A percentile compares a stretch with the other conserved stretches of the same genome.
Evolutionary conservation across 2,113 vertebrate species (phyloP).

Genomic region (Dissostichus mawsoni): DNA sequence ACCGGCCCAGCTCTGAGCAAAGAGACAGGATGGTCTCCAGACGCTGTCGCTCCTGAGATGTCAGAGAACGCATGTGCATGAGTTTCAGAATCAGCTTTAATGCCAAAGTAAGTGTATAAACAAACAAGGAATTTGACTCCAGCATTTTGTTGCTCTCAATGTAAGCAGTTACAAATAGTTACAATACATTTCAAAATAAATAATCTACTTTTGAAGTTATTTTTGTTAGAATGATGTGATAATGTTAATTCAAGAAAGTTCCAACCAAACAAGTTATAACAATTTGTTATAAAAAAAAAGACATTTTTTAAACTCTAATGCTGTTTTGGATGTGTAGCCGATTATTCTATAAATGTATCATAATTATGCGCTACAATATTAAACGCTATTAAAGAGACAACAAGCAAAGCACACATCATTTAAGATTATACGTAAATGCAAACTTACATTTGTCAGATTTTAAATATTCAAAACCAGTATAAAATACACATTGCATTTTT

Average conservation of each 20-base stretch:
- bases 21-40: constrained; percentile 95
- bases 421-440: too few species aligned
- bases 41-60: constrained; percentile 91
- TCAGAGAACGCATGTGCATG: neutral
- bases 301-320: too few species aligned
- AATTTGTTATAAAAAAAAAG: neutral
- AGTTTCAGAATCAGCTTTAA: neutral
- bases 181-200: too few species aligned
- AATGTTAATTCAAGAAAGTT: neutral
- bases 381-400: neutral
- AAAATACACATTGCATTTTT: neutral
- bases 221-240: neutral
- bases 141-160: too few species aligned
- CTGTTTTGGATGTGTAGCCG: too few species aligned
- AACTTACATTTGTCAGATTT: neutral
- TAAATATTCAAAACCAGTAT: neutral
- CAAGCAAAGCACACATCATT: too few species aligned
- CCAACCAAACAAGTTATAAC: neutral
- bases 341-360: too few species aligned
- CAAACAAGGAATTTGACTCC: too few species aligned
- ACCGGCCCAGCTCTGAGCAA: constrained; percentile 90
- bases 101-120: too few species aligned
- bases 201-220: neutral
- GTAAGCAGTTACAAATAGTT: too few species aligned
- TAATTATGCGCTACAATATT: neutral